A percentile compares a stretch with the other conserved stretches of the same genome.
Conservation (phyloP, 2,113 vertebrate genomes). For the Blennius ocellaris region DNA sequence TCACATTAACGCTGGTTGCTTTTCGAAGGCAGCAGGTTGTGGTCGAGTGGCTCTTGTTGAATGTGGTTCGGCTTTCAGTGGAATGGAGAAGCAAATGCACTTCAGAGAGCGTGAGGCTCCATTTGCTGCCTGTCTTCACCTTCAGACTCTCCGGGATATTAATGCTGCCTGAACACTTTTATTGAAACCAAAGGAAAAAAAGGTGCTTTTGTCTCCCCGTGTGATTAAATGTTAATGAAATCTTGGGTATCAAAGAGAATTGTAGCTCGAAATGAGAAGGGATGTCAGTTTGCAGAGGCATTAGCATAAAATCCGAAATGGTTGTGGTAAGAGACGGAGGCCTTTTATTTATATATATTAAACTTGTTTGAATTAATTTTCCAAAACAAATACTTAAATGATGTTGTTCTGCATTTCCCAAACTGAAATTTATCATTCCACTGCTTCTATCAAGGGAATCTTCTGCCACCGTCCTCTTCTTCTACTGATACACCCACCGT, state of each 20-base stretch:
- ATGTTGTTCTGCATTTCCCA: too few relatives aligned
- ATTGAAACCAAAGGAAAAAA: conserved; percentile 4
- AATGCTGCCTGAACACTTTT: conserved; percentile 6
- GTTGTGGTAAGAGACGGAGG: too few relatives aligned
- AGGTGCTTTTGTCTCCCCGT: neutral
- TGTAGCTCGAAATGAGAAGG: neutral
- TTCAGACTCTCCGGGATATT: conserved; percentile 7
- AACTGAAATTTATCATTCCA: too few relatives aligned
- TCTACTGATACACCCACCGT: too few relatives aligned
- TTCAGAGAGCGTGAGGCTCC: conserved; percentile 4
- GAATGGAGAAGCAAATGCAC: neutral
- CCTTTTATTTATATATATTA: too few relatives aligned
- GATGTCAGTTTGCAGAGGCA: conserved; percentile 11
- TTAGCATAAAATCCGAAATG: conserved; percentile 1
- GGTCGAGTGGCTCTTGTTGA: neutral
- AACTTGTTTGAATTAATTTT: too few relatives aligned
- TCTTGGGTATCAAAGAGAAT: conserved; percentile 27
- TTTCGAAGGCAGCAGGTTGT: neutral
- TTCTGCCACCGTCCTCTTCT: too few relatives aligned
- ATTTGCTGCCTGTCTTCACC: conserved; percentile 14
- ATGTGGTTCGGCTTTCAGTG: conserved; percentile 18
- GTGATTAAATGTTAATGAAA: conserved; percentile 34
- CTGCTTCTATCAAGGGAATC: too few relatives aligned
- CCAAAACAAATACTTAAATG: too few relatives aligned
- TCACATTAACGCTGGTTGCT: neutral